These are phyloP conservation scores for Zoanthus solanderi DNA, from an alignment of 92 coral and sea anemone species.

Conservation along the genomic window DNA sequence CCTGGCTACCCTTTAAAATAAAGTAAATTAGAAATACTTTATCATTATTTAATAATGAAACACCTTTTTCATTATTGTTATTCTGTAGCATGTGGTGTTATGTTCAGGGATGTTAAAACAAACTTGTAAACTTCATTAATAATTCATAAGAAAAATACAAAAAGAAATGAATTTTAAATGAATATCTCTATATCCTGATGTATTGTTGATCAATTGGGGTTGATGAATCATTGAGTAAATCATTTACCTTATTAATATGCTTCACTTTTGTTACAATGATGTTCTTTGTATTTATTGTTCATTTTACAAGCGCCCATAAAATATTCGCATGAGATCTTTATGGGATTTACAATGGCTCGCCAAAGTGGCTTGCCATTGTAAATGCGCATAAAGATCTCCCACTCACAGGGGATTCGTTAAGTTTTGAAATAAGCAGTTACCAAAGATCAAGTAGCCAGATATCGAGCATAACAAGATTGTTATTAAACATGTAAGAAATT, in stretches of 20 bases:
- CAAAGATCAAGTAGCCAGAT: conserved; percentile 27
- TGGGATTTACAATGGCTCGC: conserved; percentile 49
- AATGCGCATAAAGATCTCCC: conserved; percentile 47
- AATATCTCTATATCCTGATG: conserved; percentile 30
- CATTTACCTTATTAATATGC: conserved; percentile 39
- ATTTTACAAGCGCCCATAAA: conserved; percentile 45
- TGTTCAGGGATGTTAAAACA: conserved; percentile 42
- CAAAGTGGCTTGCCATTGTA: conserved; percentile 48
- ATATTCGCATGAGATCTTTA: conserved; percentile 44
- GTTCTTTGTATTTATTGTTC: conserved; percentile 47
- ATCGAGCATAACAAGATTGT: conserved; percentile 27
- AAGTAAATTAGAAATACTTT: conserved; percentile 47
- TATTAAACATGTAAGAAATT: conserved; percentile 19
- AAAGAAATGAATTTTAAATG: conserved; percentile 45
- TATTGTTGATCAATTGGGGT: no score
- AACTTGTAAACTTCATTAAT: conserved; percentile 39
- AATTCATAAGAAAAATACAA: conserved; percentile 41
- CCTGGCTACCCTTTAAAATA: conserved; percentile 48
- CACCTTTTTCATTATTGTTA: conserved; percentile 25
- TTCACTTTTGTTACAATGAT: conserved; percentile 33
- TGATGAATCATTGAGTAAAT: conserved; percentile 45
- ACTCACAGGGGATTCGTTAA: conserved; percentile 23
- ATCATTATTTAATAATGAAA: conserved; percentile 27
- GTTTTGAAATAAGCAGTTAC: conserved; percentile 24
- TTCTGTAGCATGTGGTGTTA: conserved; percentile 51